Evolutionary conservation across 2,113 vertebrate species (phyloP), one percentile per base, ranked within the genome.

Genomic region (Mormoops blainvillei): DNA sequence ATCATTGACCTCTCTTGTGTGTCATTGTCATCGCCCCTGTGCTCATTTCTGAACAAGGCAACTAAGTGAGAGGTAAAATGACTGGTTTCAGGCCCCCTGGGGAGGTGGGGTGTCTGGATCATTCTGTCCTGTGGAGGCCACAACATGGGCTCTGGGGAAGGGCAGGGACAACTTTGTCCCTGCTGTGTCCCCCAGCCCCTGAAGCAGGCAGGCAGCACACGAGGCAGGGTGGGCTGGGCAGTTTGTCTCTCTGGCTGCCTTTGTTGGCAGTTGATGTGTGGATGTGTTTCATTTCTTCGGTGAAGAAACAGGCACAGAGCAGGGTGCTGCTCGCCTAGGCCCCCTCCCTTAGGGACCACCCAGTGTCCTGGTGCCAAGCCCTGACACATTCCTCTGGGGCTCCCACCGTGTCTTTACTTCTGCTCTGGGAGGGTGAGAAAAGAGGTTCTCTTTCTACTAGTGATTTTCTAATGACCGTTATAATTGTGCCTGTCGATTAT

Each of bases 401-500:
- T 52, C 43, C 52, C 2, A 2, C 8, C 38, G 28, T 31, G 33
- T 58, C 76, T 41, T 61, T 45, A 16, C 24, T 38, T 63, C 43
- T 45, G 20, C n/a, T 31, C 16, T 18, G 19, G 33, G 36, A 65
- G 31, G 71, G 7, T 5, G 2, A 61, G 50, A 38, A 28, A 52
- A 41, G 52, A 54, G n/a, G 33, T 33, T 80, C 67, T 54, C 58
- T 78, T 78, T 78, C 74, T 52, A 52, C 31, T 12, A 78, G 48
- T 87, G 31, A 71, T 63, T 73, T 48, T 22, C n/a, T 38, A 86
- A 38, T 52, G 70, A 38, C 15, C 50, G 18, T 4, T 50, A 45
- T 38, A 54, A 15, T 67, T 3, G 0, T 3, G 11, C 33, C 36
- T 85, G 8, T 22, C 0, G 5, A 38, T 45, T 38, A 63, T 38